These are phyloP conservation scores for Nerophis ophidion DNA, from an alignment of 2,113 vertebrate genomes.

Conservation along the genomic window DNA sequence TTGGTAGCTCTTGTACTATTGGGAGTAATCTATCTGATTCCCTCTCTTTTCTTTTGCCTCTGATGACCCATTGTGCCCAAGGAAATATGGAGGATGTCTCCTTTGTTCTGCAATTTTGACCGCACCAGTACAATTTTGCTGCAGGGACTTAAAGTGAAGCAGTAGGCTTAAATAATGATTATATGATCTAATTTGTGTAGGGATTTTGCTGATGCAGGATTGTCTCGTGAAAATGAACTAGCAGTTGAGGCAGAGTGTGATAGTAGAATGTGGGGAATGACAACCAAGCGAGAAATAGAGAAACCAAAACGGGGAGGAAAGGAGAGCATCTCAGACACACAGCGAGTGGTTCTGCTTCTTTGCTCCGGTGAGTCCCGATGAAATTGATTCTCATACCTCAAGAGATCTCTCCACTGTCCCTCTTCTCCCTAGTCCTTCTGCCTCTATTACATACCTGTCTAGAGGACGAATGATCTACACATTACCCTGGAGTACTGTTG, in stretches of 20 bases:
- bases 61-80: slow-evolving; percentile 32
- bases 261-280: slow-evolving; percentile 32
- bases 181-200: slow-evolving; percentile 54
- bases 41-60: slow-evolving; percentile 5
- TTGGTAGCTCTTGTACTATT: slow-evolving; percentile 13
- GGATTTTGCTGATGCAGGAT: slow-evolving; percentile 44
- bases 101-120: slow-evolving; percentile 48
- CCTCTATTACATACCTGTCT: slow-evolving; percentile 63
- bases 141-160: slow-evolving; percentile 31
- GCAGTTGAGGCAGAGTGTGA: slow-evolving; percentile 26
- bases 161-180: slow-evolving; percentile 53
- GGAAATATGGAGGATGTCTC: slow-evolving; percentile 28
- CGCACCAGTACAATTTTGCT: slow-evolving; percentile 36
- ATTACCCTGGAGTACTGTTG: slow-evolving; percentile 57
- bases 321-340: slow-evolving; percentile 15
- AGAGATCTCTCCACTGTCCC: slow-evolving; percentile 53
- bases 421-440: slow-evolving; percentile 29
- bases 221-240: slow-evolving; percentile 35
- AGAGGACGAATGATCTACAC: slow-evolving; percentile 61
- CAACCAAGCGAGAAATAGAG: slow-evolving; percentile 25
- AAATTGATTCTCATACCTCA: slow-evolving; percentile 62
- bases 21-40: slow-evolving; percentile 21
- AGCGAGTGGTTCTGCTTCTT: slow-evolving; percentile 40
- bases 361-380: slow-evolving; percentile 49
- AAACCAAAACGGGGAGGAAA: slow-evolving; percentile 8